Base-by-base conservation (phyloP, 64 coral and sea anemone species). In the Platygyra sinensis region DNA sequence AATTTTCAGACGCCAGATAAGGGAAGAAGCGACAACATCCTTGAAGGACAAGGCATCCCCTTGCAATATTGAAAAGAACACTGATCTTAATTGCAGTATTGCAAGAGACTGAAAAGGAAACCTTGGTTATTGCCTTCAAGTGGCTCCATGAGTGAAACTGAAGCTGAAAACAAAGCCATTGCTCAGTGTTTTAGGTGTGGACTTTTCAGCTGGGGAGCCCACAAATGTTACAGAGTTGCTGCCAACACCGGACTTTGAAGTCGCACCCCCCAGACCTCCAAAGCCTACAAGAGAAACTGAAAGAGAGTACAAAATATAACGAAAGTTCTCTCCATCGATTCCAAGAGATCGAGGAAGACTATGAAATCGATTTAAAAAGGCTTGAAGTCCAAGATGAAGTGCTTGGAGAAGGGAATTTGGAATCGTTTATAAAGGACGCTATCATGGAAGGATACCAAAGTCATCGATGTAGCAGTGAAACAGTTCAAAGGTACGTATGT, bases 341-440 rank as follows among this genome's bases (percentile, higher is more conserved):
- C 9, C 64, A 84, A 50, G 76, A 55, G 60, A 84, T 25, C n/a
- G 62, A 84, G 20, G 81, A 84, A 69, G 15, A 20, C 32, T 84
- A 60, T 31, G 62, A 50, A 69, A 84, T 81, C 61, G 57, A 67
- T 22, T 14, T 49, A 10, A 8, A 30, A 71, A 84, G 39, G 28
- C 62, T 84, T 9, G 18, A 49, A 20, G 62, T 84, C 1, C 20
- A 0, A 18, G 19, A 71, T 9, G 33, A 50, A 27, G 39, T 30
- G 3, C 81, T 84, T n/a, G 81, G 81, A 28, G 33, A 69, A 17
- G 81, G 81, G 81, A 67, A 42, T 84, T 84, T 38, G 81, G 81
- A 24, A 19, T 84, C 51, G 81, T 84, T 27, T 19, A 50, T 17
- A 84, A 51, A 39, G 81, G 81, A 17, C 0, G 3, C 22, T 69